phyloP scores from a whole-genome alignment of 2,797 vertebrate species.

The Mus caroli region DNA sequence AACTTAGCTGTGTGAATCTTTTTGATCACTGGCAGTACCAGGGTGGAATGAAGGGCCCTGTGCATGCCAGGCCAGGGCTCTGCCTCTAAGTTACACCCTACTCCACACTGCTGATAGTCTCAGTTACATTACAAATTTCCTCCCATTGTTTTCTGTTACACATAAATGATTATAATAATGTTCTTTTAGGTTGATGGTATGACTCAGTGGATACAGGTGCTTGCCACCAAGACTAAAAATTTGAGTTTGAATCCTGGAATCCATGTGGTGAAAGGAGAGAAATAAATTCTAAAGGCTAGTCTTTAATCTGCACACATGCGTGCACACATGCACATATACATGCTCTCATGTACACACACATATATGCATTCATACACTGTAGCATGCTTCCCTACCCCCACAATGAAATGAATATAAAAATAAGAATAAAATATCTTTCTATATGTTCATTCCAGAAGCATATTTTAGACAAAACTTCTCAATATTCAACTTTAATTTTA shows the following conservation, averaged over 20 bases:
- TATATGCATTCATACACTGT: not conserved
- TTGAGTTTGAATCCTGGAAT: not conserved
- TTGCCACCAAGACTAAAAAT: not conserved
- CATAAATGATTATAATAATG: constrained; percentile 34
- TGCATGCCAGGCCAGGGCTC: not conserved
- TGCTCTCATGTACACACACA: not conserved
- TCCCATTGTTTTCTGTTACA: not conserved
- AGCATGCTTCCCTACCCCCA: not conserved
- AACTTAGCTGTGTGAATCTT: not conserved
- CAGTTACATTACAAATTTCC: constrained; percentile 8
- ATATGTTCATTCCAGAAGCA: not conserved
- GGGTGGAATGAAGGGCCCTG: not conserved
- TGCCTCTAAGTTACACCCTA: not conserved
- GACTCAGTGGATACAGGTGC: not conserved
- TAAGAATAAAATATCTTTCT: constrained; percentile 20
- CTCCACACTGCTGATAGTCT: not conserved
- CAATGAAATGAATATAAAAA: not conserved
- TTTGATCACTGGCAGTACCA: not conserved
- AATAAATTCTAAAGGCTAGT: not conserved
- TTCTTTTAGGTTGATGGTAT: not conserved
- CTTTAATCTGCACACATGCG: too few species aligned
- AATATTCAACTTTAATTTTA: constrained; percentile 31
- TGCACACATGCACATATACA: not conserved
- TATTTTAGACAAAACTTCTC: constrained; percentile 36
- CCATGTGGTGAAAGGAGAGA: too few species aligned